Percentiles rank a stretch among this genome's conserved stretches.
Evolutionary conservation across 2,888 invertebrate species (phyloP).

Genomic region (Chloroclystis v-ata): DNA sequence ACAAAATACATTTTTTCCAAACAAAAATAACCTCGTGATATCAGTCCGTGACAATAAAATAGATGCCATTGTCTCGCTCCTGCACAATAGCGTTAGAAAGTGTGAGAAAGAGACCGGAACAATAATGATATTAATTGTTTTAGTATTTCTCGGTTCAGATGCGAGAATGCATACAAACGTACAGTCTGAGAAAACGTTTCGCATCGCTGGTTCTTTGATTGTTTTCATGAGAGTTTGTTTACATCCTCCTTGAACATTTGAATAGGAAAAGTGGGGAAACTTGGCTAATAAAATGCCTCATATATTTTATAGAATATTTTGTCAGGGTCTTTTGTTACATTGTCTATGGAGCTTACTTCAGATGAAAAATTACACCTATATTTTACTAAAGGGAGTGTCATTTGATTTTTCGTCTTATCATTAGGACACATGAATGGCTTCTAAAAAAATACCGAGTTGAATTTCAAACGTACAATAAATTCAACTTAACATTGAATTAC

Average conservation of each 20-base stretch:
- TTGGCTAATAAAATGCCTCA: conserved; percentile 7
- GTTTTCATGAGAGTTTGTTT: conserved; percentile 16
- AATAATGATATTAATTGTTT: conserved; percentile 62
- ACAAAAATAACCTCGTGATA: conserved; percentile 46
- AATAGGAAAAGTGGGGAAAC: conserved; percentile 12
- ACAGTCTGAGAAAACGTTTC: conserved; percentile 24
- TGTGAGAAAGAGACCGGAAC: conserved; percentile 62
- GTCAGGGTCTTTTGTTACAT: not conserved
- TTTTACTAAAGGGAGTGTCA: too few species aligned
- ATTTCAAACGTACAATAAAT: not conserved
- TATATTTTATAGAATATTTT: conserved; percentile 6
- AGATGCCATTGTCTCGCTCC: conserved; percentile 59
- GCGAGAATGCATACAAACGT: conserved; percentile 25
- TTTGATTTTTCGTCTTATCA: too few species aligned
- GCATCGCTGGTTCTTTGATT: conserved; percentile 18
- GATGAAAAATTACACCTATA: not conserved
- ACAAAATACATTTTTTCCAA: conserved; percentile 25
- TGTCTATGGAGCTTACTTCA: not conserved
- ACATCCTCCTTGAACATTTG: conserved; percentile 11
- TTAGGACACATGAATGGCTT: not conserved
- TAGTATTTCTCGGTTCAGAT: conserved; percentile 26
- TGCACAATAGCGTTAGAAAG: conserved; percentile 70
- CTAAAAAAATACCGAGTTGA: not conserved
- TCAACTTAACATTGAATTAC: conserved; percentile 1
- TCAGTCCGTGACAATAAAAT: conserved; percentile 49